Base-by-base conservation (phyloP, 1,140 invertebrate species). In the Monomorium pharaonis region DNA sequence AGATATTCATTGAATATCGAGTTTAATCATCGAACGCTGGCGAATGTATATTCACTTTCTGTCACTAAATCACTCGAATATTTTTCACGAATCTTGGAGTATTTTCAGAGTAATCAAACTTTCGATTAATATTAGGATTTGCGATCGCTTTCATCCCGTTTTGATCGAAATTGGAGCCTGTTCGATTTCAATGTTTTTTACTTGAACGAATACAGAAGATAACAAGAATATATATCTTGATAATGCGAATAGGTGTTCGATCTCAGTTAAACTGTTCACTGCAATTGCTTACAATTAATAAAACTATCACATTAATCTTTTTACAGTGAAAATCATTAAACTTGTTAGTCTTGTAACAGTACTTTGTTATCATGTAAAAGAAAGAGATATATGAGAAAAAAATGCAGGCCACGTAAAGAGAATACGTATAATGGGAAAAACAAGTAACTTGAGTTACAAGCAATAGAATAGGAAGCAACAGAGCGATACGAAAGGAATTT, bases 151-250 rank as follows among this genome's bases (percentile, higher is more conserved):
- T 62, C 14, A 14, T 78, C 1, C 14, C 16, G 27, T 21, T 67
- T 72, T 3, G 54, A 74, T 83, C 37, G 51, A 83, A 83, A 83
- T 83, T 74, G 72, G 78, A 83, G 67, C 78, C 78, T 83, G 67
- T 30, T n/a, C n/a, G 30, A 80, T 80, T 21, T 80, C 33, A 30
- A 54, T 2, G 54, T 69, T 49, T 47, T 51, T 63, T 21, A 49
- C 12, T 3, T n/a, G 9, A 65, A 78, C 24, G 5, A 33, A 18
- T 21, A 9, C 5, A 6, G n/a, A 30, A 44, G 24, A 42, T 77
- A 77, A 77, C 62, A 12, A 9, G 10, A 30, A 33, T 65, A 5
- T 58, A 9, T 51, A 27, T 54, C 37, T 37, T 37, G 37, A 54
- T 54, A 21, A n/a, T 21, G 7, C 10, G 18, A 37, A 7, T 37